Conservation (phyloP, 2,113 vertebrate species). For the Opisthocomus hoazin region DNA sequence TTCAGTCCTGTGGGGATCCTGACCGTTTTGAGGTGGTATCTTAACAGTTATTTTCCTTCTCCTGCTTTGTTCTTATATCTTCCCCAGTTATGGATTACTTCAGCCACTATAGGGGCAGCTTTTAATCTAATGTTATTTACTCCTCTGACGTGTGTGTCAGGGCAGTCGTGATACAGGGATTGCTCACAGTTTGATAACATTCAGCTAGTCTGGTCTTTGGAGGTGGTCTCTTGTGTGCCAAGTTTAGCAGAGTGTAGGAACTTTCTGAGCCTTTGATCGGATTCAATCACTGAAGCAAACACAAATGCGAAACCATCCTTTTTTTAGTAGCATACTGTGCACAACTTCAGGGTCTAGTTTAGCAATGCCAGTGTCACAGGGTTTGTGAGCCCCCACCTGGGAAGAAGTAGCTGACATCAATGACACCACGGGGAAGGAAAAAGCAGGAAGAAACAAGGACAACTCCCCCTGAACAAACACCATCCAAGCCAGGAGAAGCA, state of each 20-base stretch:
- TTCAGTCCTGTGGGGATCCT: not conserved
- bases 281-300: not conserved
- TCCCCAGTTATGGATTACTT: not conserved
- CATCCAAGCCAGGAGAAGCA: accelerated
- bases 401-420: not conserved
- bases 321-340: not conserved
- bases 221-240: not conserved
- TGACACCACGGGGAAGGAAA: not conserved
- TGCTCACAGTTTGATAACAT: not conserved
- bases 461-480: not conserved
- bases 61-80: not conserved
- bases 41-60: not conserved
- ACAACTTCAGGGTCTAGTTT: not conserved
- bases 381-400: not conserved
- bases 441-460: not conserved
- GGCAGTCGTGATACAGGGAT: not conserved
- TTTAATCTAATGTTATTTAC: not conserved
- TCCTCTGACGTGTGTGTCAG: not conserved
- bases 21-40: not conserved
- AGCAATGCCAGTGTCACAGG: not conserved
- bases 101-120: not conserved
- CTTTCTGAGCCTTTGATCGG: not conserved
- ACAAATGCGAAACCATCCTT: not conserved
- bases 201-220: not conserved
- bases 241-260: not conserved